These are phyloP conservation scores for Metallyticus violacea DNA, from an alignment of 2,888 invertebrate species.

Conservation along the genomic window DNA sequence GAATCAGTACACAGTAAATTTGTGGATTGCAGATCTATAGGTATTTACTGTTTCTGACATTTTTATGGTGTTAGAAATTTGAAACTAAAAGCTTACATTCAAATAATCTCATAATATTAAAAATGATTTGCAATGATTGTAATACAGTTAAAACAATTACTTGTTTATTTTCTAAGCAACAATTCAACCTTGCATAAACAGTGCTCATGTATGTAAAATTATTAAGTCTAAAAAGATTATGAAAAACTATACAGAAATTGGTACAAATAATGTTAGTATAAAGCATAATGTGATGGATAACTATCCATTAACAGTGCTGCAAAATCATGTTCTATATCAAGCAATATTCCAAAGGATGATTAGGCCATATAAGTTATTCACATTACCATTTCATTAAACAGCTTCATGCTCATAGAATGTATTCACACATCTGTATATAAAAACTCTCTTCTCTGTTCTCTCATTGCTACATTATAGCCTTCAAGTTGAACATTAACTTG, in stretches of 20 bases:
- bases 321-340: no score
- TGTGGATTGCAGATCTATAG: neutral
- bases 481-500: no score
- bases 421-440: no score
- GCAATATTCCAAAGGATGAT: no score
- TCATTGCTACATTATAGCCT: no score
- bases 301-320: no score
- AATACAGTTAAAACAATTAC: neutral
- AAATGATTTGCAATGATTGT: no score
- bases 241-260: neutral
- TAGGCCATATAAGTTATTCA: neutral
- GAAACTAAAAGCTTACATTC: no score
- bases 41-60: neutral
- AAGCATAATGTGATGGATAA: no score
- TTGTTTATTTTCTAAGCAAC: neutral
- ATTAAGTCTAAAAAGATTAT: neutral
- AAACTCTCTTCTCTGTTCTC: no score
- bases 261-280: neutral
- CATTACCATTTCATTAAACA: no score
- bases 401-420: neutral
- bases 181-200: neutral
- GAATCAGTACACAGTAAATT: neutral
- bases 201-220: neutral
- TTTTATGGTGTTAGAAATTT: neutral
- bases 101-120: no score